Percentiles rank a stretch among this genome's conserved stretches.
Evolutionary conservation across 1,140 invertebrate genomes (phyloP).

Genomic region (Colletes gigas): DNA sequence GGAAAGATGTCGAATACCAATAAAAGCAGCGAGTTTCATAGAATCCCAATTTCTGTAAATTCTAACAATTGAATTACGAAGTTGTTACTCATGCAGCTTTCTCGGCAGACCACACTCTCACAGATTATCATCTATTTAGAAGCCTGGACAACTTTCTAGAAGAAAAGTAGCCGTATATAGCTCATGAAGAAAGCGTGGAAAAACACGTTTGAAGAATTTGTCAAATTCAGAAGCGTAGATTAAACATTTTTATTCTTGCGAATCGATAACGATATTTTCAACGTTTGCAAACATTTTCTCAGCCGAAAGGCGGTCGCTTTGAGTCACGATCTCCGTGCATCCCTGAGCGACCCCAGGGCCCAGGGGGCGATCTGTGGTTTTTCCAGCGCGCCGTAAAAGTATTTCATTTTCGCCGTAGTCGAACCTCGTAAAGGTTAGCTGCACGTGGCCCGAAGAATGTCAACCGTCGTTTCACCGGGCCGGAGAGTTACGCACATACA

Average conservation of each 20-base stretch:
- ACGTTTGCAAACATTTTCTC: no score
- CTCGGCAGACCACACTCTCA: background rate
- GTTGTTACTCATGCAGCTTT: background rate
- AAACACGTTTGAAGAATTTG: no score
- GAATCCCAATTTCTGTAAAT: background rate
- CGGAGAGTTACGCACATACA: conserved; percentile 11
- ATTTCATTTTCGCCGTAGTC: conserved; percentile 37
- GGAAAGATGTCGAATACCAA: no score
- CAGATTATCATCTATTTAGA: background rate
- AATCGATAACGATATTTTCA: no score
- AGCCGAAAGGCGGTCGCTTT: no score
- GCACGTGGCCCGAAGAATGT: conserved; percentile 43
- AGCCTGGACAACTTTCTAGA: background rate
- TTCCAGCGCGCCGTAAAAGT: conserved; percentile 11
- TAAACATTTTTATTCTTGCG: no score
- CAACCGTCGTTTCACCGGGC: conserved; percentile 12
- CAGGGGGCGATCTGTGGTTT: no score
- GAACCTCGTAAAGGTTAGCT: conserved; percentile 24
- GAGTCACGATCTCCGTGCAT: no score
- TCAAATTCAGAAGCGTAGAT: background rate
- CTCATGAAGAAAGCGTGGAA: background rate
- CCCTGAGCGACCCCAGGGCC: no score
- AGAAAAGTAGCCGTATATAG: background rate
- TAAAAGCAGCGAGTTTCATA: background rate
- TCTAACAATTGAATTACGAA: no score